A percentile compares a stretch with the other conserved stretches of the same genome.
Conservation (phyloP, 2,113 vertebrate species). For the Girardinichthys multiradiatus region DNA sequence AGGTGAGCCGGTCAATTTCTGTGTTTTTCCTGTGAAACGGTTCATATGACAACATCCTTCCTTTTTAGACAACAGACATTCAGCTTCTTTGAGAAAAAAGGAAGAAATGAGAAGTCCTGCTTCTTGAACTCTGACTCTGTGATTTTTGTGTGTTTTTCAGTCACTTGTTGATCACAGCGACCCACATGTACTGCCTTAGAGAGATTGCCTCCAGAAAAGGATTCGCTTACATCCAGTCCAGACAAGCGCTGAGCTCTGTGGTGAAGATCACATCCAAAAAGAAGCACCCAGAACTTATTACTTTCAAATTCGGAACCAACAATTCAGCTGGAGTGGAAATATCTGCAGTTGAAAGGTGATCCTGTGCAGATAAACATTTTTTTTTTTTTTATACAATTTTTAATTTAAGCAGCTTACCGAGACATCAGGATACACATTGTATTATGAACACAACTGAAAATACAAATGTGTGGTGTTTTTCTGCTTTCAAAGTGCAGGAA, state of each 20-base stretch:
- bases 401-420: background rate
- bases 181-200: conserved; percentile 98
- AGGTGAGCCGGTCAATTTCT: conserved; percentile 78
- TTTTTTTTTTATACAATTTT: background rate
- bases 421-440: background rate
- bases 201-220: conserved; percentile 94
- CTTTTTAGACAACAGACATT: background rate
- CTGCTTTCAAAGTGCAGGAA: no score
- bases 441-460: background rate
- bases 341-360: conserved; percentile 92
- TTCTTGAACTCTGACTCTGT: background rate
- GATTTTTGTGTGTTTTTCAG: conserved; percentile 66
- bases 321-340: conserved; percentile 93
- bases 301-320: conserved; percentile 97
- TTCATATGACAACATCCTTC: background rate
- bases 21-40: no score
- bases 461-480: background rate
- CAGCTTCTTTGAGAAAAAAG: background rate
- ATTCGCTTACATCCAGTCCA: conserved; percentile 96
- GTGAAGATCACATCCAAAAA: conserved; percentile 99
- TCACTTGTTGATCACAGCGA: conserved; percentile 94
- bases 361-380: background rate
- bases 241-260: conserved; percentile 94
- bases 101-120: background rate
- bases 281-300: conserved; percentile 98